Base-by-base conservation (phyloP, 2,888 invertebrate genomes). In the Bedellia somnulentella region DNA sequence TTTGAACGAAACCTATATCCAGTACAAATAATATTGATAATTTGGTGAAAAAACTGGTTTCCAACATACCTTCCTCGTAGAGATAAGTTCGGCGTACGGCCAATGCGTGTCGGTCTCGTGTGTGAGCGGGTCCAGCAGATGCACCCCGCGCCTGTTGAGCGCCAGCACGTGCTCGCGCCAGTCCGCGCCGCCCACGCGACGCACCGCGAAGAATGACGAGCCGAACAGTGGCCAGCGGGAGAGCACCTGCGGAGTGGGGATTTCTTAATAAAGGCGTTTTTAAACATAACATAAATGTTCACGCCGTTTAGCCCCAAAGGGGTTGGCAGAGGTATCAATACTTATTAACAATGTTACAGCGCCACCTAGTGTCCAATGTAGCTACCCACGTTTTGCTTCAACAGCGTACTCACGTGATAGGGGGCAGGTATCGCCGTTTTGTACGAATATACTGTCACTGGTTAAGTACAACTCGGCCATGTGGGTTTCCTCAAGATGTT, bases 221-320 rank as follows among this genome's bases (percentile, higher is more conserved):
- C 98, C 98, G 75, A 98, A 98, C 32, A 98, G 77, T 26, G 93
- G 89, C 97, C 97, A 98, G 48, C 89, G 86, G 40, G 93, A 92
- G 15, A 98, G 67, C 30, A 95, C 90, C 79, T 94, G 91, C 11
- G 16, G 26, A n/a, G n/a, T n/a, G n/a, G n/a, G n/a, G n/a, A n/a
- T n/a, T n/a, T n/a, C 14, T 10, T 12, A 29, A 77, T 26, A 12
- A 9, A 21, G 13, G 8, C 5, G 2, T 6, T n/a, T 29, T 9
- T 31, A 9, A 57, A 26, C 25, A 14, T 34, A 32, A 24, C n/a
- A n/a, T n/a, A n/a, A n/a, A n/a, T n/a, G n/a, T n/a, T n/a, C n/a
- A n/a, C n/a, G n/a, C n/a, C n/a, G n/a, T n/a, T n/a, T n/a, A n/a
- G n/a, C n/a, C n/a, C n/a, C n/a, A n/a, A n/a, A n/a, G n/a, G n/a